Evolutionary conservation across 2,113 vertebrate species (phyloP), one percentile per base, ranked within the genome.

Genomic region (Chrysochloris asiatica): DNA sequence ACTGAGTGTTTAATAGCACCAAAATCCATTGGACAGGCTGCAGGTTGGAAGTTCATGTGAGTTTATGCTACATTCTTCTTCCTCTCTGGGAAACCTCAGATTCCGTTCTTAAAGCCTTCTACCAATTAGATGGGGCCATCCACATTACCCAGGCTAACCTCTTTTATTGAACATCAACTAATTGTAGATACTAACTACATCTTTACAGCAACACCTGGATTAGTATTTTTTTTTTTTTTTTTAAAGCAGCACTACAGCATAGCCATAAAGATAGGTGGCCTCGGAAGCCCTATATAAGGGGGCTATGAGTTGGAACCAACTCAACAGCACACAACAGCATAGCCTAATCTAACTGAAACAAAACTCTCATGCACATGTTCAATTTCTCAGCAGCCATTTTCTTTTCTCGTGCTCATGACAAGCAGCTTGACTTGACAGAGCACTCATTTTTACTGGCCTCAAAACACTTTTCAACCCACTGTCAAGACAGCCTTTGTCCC

Each of bases 381-480:
- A 17, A 71, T 76, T 3, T 81, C 36, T 10, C 22, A 63, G 30
- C 22, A 59, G 38, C 22, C 72, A 36, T 38, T 78, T 36, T 9
- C 24, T 8, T 47, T 9, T 50, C 50, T 84, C 12, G 52, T 48
- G 30, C 36, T 14, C 21, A 5, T 33, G 12, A 9, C 16, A 45
- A 45, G 47, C 22, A 17, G 63, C 28, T 17, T 26, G 72, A 19
- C 22, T 47, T 90, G 65, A 36, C 45, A 52, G 33, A 65, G 36
- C 6, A 72, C 78, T 94, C 6, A 14, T 80, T 93, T 81, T 76
- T 24, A 77, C 36, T 77, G 52, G 36, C 4, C 38, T 95, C 52
- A 61, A 24, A 82, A 28, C 14, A 38, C 45, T 63, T 94, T 75
- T 69, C 47, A 67, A 0, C 81, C 72, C 24, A 83, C 33, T 87